Evolutionary conservation across 2,888 invertebrate genomes (phyloP), one percentile per base, ranked within the genome.

Genomic region (Acrobasis consociella): DNA sequence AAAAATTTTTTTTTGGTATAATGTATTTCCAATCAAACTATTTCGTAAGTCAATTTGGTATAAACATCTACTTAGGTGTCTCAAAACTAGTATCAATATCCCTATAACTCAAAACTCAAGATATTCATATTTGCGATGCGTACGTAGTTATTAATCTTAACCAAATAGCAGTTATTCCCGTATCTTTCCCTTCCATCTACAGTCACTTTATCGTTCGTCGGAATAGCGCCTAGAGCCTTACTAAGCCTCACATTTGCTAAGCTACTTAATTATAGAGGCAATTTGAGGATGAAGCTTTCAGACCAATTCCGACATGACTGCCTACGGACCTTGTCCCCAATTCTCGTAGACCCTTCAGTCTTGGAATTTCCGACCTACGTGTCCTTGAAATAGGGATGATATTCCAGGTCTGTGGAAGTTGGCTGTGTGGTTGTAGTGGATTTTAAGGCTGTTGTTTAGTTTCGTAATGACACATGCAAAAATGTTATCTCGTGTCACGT

Each of bases 251-350:
- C 72, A 68, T 74, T 74, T 72, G 72, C 72, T 72, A 73, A 80
- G 78, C 80, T 78, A 76, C 77, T 83, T 85, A 83, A 85, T 85
- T 85, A 84, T 78, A 80, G 80, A 83, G 73, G 77, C 77, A 78
- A 80, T 83, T 80, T 77, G 78, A 74, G 76, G 76, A 80, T 78
- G 75, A 74, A 68, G 75, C 74, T 73, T 71, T 76, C 71, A 71
- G 72, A 66, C 73, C 73, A 68, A 77, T 70, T 71, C 75, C 69
- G 67, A 72, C 77, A 74, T 67, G 69, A 69, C 71, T 73, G 73
- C 72, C 74, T 73, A 64, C 69, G 63, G 56, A 67, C 51, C 65
- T 62, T 62, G 59, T 65, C 58, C n/a, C 73, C 77, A 75, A n/a
- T 71, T 38, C 67, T 72, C 15, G 64, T 11, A 66, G 72, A 67